Base-by-base conservation (phyloP, 2,888 invertebrate species). In the Gymnoscelis rufifasciata region DNA sequence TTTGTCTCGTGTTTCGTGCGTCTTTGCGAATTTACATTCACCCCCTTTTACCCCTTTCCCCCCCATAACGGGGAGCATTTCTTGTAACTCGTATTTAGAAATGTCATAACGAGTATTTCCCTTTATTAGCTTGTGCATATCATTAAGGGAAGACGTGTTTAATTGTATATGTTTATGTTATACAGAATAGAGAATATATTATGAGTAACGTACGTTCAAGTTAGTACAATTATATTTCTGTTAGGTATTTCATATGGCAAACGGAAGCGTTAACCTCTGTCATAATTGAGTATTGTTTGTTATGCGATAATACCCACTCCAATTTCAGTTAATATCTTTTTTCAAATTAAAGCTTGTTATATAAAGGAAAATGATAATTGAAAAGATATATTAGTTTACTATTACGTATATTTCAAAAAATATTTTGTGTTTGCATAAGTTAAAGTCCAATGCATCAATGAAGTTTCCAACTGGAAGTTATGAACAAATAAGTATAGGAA, bases 1-100 rank as follows among this genome's bases (percentile, higher is more conserved):
- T 66, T 61, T 60, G 59, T 54, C 59, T 55, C 52, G 41, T 49
- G 57, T 57, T 58, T 57, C 59, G 52, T 54, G 53, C 52, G 55
- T 60, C 61, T 56, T 57, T 56, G 36, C 51, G 48, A 57, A 57
- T 56, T 56, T 52, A 54, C 54, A 47, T 53, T 38, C 5, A n/a
- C 38, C 54, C 53, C 52, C 50, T 51, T 53, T 54, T 36, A 42
- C 40, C 14, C 14, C n/a, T 2, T 19, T 19, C 19, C 5, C 19
- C 19, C 19, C 19, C 19, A 19, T 19, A 3, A 19, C 2, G 42
- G 35, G 37, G 47, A 50, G 51, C 48, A 48, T 48, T 51, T 48
- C 51, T 45, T 42, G 51, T 54, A 40, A 48, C 43, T 19, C 24
- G 52, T 52, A 47, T 57, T 54, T 54, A 49, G 51, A 45, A 45